Evolutionary conservation across 2,113 vertebrate genomes (phyloP).

Genomic region (Natator depressus): DNA sequence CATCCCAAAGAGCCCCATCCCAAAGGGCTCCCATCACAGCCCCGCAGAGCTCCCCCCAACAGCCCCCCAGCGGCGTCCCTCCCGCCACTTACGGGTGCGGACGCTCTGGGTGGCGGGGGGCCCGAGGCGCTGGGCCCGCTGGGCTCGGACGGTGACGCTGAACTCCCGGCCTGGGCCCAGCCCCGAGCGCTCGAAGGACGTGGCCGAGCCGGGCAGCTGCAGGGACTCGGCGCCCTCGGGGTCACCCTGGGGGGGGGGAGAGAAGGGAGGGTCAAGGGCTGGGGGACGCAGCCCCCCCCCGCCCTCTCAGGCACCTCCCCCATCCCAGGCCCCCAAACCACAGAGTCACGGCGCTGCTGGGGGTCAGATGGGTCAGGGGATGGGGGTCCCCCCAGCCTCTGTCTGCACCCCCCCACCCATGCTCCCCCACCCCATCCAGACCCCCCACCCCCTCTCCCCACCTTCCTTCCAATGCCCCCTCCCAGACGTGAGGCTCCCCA

Average conservation of each 20-base stretch:
- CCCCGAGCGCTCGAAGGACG: constrained; percentile 75
- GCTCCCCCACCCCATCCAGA: neutral
- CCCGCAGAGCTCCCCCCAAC: neutral
- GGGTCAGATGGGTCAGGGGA: too few relatives aligned
- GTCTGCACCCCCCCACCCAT: too few relatives aligned
- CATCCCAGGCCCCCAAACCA: too few relatives aligned
- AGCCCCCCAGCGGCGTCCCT: neutral
- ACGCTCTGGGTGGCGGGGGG: constrained; percentile 61
- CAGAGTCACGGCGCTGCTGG: too few relatives aligned
- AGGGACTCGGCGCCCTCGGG: constrained; percentile 50
- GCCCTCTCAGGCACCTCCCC: too few relatives aligned
- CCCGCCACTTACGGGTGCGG: constrained; percentile 77
- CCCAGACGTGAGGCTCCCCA: too few relatives aligned
- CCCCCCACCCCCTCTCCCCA: neutral
- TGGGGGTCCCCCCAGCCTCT: too few relatives aligned
- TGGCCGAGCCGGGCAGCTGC: constrained; percentile 65
- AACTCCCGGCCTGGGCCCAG: constrained; percentile 81
- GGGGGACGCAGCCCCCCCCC: too few relatives aligned
- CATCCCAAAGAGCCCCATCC: neutral
- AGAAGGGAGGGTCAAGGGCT: neutral
- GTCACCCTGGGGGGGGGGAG: constrained; percentile 70
- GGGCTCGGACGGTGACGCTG: constrained; percentile 72
- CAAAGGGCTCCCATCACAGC: neutral
- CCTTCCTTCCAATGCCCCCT: too few relatives aligned
- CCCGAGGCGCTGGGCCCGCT: constrained; percentile 65